Evolutionary conservation across 2,113 vertebrate genomes (phyloP).

Genomic region (Ivindomyrus marchei): DNA sequence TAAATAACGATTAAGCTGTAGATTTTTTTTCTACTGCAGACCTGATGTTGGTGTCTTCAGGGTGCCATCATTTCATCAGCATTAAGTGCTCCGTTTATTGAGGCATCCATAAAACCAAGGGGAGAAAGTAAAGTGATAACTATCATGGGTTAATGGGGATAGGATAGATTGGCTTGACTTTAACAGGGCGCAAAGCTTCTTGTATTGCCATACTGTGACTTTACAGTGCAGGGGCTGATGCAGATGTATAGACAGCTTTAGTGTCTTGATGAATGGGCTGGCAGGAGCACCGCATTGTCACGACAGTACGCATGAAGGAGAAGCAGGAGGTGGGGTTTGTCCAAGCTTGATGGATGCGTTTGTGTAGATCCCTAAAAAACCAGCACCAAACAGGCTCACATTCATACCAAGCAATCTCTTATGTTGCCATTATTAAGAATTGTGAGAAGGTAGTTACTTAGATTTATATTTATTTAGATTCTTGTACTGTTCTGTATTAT

Average conservation of each 20-base stretch:
- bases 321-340: background rate
- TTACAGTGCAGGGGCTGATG: conserved; percentile 26
- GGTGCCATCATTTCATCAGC: conserved; percentile 27
- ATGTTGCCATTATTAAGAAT: background rate
- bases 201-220: conserved; percentile 13
- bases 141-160: conserved; percentile 20
- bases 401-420: background rate
- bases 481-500: background rate
- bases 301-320: background rate
- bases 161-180: conserved; percentile 22
- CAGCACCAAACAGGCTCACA: background rate
- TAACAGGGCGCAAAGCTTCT: conserved; percentile 15
- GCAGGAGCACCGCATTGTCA: background rate
- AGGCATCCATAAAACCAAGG: conserved; percentile 25
- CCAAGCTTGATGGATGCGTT: background rate
- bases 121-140: conserved; percentile 21
- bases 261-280: conserved; percentile 33
- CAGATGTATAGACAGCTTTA: conserved; percentile 18
- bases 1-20: background rate
- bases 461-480: background rate
- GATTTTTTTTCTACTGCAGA: background rate
- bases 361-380: background rate
- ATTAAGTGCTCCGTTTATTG: conserved; percentile 28
- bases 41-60: conserved; percentile 22
- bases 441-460: background rate